Evolutionary conservation across 1,140 invertebrate species (phyloP), one percentile per base, ranked within the genome.

Genomic region (Aphelinus certus): DNA sequence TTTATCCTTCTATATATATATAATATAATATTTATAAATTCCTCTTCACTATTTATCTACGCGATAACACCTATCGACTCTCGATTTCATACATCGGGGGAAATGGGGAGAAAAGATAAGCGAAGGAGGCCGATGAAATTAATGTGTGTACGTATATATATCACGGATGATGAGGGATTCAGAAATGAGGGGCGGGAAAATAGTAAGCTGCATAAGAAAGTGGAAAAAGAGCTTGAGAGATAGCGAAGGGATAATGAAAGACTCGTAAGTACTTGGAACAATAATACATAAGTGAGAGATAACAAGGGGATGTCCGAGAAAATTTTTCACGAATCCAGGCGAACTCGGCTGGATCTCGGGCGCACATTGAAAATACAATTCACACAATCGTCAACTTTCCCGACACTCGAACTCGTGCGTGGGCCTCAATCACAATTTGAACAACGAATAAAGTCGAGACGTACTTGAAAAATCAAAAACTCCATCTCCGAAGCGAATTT

Each of bases 1-100:
- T 56, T 69, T 69, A 67, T 60, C 67, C 49, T 69, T 68, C 65
- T 75, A 70, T 75, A 75, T 26, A 26, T 26, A 26, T 51, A 75
- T 69, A 75, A 69, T 70, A 70, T 64, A 70, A 75, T 70, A 75
- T 75, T 70, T 75, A 65, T 75, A 75, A 68, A 64, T 75, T 75
- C 63, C 43, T 76, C 69, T 71, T 76, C 63, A 45, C 42, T 71
- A 76, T 71, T 76, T 76, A 76, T 71, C 68, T 76, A 76, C 63
- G 68, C 73, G 73, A 70, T 75, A 75, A 75, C 67, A 75, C 67
- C 57, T 74, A 68, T 62, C 72, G 72, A 63, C 58, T 74, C 72
- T 74, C 57, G 72, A 74, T 67, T 70, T 69, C 73, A 70, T 58
- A 75, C 73, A 70, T 70, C n/a, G 42, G 62, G 45, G 63, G 42